These are phyloP conservation scores for Odobenus rosmarus DNA, from an alignment of 2,113 vertebrate species.

Conservation along the genomic window DNA sequence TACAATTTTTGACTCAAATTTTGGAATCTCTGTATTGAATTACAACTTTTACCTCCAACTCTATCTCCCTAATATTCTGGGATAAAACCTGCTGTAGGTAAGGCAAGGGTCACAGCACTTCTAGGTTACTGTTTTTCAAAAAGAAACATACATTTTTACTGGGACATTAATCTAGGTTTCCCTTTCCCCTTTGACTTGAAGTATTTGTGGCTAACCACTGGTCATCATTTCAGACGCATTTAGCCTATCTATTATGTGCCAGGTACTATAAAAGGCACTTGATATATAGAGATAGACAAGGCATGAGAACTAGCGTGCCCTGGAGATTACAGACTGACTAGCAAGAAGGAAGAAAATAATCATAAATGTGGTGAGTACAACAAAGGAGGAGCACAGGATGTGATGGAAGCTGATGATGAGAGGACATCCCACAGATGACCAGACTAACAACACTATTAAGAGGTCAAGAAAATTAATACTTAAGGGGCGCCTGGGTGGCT, in stretches of 20 bases:
- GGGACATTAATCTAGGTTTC: neutral
- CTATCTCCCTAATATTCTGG: neutral
- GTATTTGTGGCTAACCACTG: neutral
- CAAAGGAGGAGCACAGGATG: neutral
- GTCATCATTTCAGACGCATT: neutral
- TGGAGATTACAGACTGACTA: neutral
- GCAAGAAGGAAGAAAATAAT: neutral
- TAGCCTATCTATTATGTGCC: neutral
- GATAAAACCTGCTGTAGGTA: neutral
- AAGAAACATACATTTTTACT: neutral
- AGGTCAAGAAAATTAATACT: neutral
- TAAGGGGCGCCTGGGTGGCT: no score
- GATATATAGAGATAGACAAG: neutral
- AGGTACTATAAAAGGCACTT: neutral
- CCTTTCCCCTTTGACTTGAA: neutral
- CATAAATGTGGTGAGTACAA: neutral
- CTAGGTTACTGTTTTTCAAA: neutral
- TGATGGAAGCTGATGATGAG: neutral
- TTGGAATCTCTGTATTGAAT: neutral
- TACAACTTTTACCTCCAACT: neutral
- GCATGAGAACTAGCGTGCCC: neutral
- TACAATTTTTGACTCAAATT: neutral
- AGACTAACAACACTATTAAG: neutral
- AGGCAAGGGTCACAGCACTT: neutral
- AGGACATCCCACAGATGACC: neutral